These are phyloP conservation scores for Sebastes elongatus DNA, from an alignment of 2,797 vertebrate species.

Conservation along the genomic window DNA sequence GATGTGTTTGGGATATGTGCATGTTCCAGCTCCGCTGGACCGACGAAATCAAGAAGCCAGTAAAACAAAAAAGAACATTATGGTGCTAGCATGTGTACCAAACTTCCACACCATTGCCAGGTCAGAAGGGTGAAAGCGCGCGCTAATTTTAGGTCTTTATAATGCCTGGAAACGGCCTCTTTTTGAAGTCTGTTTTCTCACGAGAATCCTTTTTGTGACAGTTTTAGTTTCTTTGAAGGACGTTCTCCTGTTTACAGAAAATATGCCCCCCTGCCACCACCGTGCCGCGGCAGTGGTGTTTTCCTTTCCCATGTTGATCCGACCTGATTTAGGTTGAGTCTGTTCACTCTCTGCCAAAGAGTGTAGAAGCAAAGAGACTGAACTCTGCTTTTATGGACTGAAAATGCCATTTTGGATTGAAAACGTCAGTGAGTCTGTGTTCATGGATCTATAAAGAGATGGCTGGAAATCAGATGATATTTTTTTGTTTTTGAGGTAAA, in stretches of 20 bases:
- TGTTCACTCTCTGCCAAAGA: not conserved
- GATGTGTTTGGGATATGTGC: slow-evolving; percentile 28
- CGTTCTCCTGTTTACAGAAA: slow-evolving; percentile 2
- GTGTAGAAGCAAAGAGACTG: too few relatives aligned
- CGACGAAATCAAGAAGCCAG: slow-evolving; percentile 9
- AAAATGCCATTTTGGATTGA: too few relatives aligned
- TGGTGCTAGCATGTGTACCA: not conserved
- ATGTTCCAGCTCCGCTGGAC: slow-evolving; percentile 16
- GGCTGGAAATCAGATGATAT: too few relatives aligned
- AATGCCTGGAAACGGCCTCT: slow-evolving; percentile 12
- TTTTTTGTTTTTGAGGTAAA: too few relatives aligned
- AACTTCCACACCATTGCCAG: not conserved
- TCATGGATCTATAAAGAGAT: too few relatives aligned
- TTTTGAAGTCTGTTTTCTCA: slow-evolving; percentile 42
- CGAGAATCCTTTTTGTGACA: slow-evolving; percentile 4
- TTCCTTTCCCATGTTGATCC: slow-evolving; percentile 19
- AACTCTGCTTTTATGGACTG: too few relatives aligned
- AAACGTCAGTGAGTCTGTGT: too few relatives aligned
- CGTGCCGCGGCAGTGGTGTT: not conserved
- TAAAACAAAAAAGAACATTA: not conserved
- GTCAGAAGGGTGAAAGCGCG: not conserved
- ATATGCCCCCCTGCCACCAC: not conserved
- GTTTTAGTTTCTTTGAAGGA: slow-evolving; percentile 13
- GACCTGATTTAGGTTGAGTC: not conserved
- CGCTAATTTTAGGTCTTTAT: slow-evolving; percentile 32